phyloP scores from a whole-genome alignment of 2,888 invertebrate species.

The Drosophila longiperda region DNA sequence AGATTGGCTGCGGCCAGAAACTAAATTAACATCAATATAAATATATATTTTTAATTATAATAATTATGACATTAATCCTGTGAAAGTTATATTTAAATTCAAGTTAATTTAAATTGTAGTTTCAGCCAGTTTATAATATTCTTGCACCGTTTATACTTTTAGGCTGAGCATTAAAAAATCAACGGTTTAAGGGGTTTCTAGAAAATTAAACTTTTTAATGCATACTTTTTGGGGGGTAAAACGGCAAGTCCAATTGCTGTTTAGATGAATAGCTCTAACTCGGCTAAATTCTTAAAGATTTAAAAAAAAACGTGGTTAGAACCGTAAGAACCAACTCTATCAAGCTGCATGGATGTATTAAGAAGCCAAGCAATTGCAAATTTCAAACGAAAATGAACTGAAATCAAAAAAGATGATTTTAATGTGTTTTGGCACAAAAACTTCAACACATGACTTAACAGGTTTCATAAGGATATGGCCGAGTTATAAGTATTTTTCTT shows the following conservation, averaged over 20 bases:
- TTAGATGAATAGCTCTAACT: background rate
- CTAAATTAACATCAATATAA: background rate
- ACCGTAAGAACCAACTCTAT: background rate
- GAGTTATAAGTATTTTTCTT: rapidly evolving
- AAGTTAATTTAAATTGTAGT: background rate
- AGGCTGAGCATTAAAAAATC: background rate
- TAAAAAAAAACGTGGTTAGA: background rate
- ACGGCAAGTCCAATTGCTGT: background rate
- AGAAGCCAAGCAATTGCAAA: too few species aligned
- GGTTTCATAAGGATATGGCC: background rate
- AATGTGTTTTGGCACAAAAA: too few species aligned
- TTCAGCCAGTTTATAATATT: background rate
- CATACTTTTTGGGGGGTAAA: background rate
- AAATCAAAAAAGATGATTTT: too few species aligned
- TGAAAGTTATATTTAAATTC: background rate
- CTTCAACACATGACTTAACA: too few species aligned
- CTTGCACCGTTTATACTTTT: background rate
- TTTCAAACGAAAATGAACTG: too few species aligned
- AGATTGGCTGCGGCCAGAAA: background rate
- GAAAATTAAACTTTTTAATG: background rate
- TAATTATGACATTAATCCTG: background rate
- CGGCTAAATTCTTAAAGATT: too few species aligned
- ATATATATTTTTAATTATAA: background rate
- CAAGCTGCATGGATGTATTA: background rate
- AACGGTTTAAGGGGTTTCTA: background rate